Base-by-base conservation (phyloP, 2,113 vertebrate genomes). In the Neofelis nebulosa region DNA sequence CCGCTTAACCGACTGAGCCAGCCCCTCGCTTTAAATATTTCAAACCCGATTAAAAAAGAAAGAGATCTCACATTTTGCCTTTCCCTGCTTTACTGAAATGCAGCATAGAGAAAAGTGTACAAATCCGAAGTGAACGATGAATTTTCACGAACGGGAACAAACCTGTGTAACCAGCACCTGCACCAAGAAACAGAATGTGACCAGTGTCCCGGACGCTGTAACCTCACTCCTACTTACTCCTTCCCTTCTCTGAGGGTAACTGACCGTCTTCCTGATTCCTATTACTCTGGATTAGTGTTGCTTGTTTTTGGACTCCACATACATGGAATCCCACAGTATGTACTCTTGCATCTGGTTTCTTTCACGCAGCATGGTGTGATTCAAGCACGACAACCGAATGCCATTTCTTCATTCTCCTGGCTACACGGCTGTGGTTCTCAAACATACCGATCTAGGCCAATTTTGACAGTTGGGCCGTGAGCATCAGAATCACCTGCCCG, bases 11-110 rank as follows among this genome's bases (percentile, higher is more conserved):
- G 45, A 45, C 8, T 45, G 45, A 9, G 45, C 45, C 45, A 45
- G 45, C 45, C 7, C 55, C 55, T 68, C 18, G 16, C 45, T 52
- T 89, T 61, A 85, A 89, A 93, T 7, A 85, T 89, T 85, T 82
- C 95, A 96, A 89, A 41, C 11, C 19, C 1, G 5, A 82, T 27
- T 50, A 3, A 31, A 19, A 89, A 79, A 71, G 36, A 66, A 14
- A 73, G 31, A 38, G 73, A 33, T 16, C 3, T 29, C 14, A 25
- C 31, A 19, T 36, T 92, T 69, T 79, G 55, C 13, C 45, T 78
- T 92, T 71, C 36, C 55, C 18, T 82, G 74, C 68, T 84, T 50
- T 55, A 36, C 14, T 87, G 48, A 87, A 82, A 38, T 65, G 69
- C 5, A 79, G 83, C 19, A 1, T 7, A 66, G 63, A 65, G 41